phyloP scores from a whole-genome alignment of 2,888 invertebrate species.

The Pammene fasciana region DNA sequence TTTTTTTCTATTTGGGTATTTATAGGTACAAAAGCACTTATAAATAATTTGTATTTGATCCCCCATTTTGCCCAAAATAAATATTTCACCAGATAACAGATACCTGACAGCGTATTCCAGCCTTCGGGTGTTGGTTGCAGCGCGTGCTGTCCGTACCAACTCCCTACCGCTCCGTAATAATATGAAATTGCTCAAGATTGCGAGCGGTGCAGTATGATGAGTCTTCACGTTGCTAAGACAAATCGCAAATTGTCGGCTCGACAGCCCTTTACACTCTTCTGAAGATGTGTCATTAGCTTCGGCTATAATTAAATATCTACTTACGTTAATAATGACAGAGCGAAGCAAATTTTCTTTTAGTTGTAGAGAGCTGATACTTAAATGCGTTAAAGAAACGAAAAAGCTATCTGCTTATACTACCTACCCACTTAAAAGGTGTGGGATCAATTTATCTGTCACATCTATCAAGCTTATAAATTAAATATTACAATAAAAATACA shows the following conservation, averaged over 20 bases:
- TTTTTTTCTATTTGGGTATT: too few species aligned
- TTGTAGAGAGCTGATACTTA: not conserved
- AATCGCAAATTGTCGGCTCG: slow-evolving; percentile 77
- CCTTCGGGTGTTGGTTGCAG: slow-evolving; percentile 11
- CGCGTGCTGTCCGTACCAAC: slow-evolving; percentile 59
- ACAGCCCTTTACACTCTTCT: slow-evolving; percentile 60
- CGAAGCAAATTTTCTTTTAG: not conserved
- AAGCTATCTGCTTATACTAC: slow-evolving; percentile 14
- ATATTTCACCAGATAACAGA: not conserved
- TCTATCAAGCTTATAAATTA: slow-evolving; percentile 74
- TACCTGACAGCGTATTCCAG: too few species aligned
- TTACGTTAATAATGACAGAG: not conserved
- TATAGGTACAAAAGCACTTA: too few species aligned
- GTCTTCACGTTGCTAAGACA: slow-evolving; percentile 70
- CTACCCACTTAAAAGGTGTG: slow-evolving; percentile 28
- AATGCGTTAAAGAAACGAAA: not conserved
- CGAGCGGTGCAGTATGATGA: slow-evolving; percentile 67
- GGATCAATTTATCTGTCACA: slow-evolving; percentile 57
- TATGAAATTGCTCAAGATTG: slow-evolving; percentile 72
- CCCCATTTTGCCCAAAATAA: not conserved
- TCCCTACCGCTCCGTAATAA: slow-evolving; percentile 64
- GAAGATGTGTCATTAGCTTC: slow-evolving; percentile 43
- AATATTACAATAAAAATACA: slow-evolving; percentile 64
- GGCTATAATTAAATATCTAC: not conserved
- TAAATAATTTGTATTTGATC: too few species aligned